These are phyloP conservation scores for Ophion costatus DNA, from an alignment of 2,888 invertebrate genomes.

Conservation along the genomic window DNA sequence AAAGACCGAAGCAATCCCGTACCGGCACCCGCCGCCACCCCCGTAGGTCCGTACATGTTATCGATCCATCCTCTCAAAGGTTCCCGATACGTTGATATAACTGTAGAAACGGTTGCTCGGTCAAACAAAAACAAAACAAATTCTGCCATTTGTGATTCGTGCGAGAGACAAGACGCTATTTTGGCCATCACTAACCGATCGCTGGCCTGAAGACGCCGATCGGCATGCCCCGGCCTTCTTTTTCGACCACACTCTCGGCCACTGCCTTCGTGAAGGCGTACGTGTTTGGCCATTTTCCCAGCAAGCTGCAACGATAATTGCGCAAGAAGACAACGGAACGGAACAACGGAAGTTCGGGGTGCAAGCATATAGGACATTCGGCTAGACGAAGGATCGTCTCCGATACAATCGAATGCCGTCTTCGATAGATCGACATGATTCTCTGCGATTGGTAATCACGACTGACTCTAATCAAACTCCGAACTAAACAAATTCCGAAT, in stretches of 20 bases:
- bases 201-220: slow-evolving; percentile 93
- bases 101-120: slow-evolving; percentile 77
- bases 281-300: slow-evolving; percentile 93
- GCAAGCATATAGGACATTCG: neutral
- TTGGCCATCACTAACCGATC: slow-evolving; percentile 86
- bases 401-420: too few species aligned
- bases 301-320: slow-evolving; percentile 83
- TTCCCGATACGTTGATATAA: slow-evolving; percentile 89
- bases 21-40: slow-evolving; percentile 89
- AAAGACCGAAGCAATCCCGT: slow-evolving; percentile 91
- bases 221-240: slow-evolving; percentile 89
- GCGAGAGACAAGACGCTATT: neutral
- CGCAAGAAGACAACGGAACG: neutral
- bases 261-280: slow-evolving; percentile 96
- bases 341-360: neutral
- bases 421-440: neutral
- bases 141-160: too few species aligned
- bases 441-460: neutral
- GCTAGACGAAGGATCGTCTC: neutral
- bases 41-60: slow-evolving; percentile 95
- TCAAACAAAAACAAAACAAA: too few species aligned
- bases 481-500: too few species aligned
- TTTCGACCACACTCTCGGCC: slow-evolving; percentile 90
- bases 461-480: too few species aligned
- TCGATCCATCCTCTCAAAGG: slow-evolving; percentile 95